Evolutionary conservation across 2,797 vertebrate genomes (phyloP).

Genomic region (Sus cebifrons): DNA sequence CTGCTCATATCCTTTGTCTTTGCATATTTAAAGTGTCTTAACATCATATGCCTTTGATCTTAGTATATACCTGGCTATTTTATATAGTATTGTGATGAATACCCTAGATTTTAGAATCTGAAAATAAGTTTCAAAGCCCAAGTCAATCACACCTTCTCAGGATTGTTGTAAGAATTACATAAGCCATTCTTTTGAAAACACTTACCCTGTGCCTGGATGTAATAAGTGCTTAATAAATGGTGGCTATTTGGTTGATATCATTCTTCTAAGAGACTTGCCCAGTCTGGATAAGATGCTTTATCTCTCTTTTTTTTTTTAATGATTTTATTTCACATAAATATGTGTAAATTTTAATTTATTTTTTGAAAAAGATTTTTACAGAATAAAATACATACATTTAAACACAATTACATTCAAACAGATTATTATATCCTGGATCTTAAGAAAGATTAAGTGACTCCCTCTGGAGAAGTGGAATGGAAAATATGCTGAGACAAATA

Average conservation of each 20-base stretch:
- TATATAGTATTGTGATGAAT: neutral
- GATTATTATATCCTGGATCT: no score
- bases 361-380: no score
- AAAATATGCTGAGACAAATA: no score
- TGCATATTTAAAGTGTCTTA: neutral
- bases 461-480: no score
- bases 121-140: neutral
- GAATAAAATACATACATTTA: no score
- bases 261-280: neutral
- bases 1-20: neutral
- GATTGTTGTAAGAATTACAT: neutral
- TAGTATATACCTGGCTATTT: neutral
- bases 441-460: no score
- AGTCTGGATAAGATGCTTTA: neutral
- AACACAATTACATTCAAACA: no score
- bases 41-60: neutral
- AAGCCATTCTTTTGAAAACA: neutral
- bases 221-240: neutral
- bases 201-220: neutral
- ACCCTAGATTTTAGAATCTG: neutral
- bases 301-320: no score
- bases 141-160: neutral
- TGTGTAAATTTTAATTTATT: no score
- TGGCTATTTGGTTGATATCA: neutral
- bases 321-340: no score